These are phyloP conservation scores for Gymnoscelis rufifasciata DNA, from an alignment of 2,888 invertebrate species.

Conservation along the genomic window DNA sequence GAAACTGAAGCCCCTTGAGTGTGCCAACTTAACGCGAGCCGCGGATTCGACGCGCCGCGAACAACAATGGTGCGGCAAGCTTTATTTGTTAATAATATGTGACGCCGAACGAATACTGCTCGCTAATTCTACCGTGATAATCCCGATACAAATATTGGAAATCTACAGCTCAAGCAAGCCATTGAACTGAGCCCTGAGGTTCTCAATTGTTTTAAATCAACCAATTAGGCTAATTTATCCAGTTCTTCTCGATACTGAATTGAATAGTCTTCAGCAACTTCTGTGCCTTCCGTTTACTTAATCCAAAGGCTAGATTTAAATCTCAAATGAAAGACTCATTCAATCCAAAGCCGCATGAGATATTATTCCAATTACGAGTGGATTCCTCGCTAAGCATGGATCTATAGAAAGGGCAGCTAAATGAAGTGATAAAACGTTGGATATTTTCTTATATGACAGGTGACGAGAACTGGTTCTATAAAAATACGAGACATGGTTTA, in stretches of 20 bases:
- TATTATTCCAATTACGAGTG: slow-evolving; percentile 8
- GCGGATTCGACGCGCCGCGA: slow-evolving; percentile 47
- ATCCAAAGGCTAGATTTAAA: background rate
- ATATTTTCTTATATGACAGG: slow-evolving; percentile 11
- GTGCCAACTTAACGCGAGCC: slow-evolving; percentile 50
- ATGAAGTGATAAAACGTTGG: slow-evolving; percentile 7
- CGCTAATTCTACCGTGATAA: slow-evolving; percentile 56
- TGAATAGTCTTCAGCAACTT: no score
- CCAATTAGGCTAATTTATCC: no score
- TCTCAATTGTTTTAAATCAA: no score
- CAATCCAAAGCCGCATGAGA: background rate
- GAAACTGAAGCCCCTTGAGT: slow-evolving; percentile 38
- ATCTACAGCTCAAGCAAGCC: no score
- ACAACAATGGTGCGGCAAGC: slow-evolving; percentile 63
- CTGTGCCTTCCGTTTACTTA: no score
- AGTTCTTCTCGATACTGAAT: no score
- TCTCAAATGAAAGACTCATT: background rate
- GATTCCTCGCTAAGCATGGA: background rate
- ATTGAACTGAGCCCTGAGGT: no score
- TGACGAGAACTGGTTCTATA: slow-evolving; percentile 7
- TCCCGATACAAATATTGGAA: no score
- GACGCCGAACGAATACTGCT: slow-evolving; percentile 62
- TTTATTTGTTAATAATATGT: slow-evolving; percentile 71
- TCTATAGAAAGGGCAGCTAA: slow-evolving; percentile 3
- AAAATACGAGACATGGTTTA: slow-evolving; percentile 1